phyloP scores from a whole-genome alignment of 2,797 vertebrate genomes.

The Myotis vivesi region DNA sequence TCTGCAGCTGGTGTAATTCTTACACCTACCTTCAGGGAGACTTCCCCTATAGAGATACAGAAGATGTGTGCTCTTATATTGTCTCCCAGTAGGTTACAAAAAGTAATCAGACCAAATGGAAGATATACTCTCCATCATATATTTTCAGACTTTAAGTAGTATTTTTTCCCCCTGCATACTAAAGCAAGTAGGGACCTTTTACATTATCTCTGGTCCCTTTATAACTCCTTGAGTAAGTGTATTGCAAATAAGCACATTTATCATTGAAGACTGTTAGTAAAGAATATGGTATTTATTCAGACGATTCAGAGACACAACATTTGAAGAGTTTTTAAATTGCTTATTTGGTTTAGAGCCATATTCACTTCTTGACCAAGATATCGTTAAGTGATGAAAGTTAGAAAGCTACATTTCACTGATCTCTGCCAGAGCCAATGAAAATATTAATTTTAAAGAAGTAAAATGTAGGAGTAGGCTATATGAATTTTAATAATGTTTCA shows the following conservation, averaged over 20 bases:
- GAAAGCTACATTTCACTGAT: constrained; percentile 67
- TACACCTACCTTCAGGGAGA: constrained; percentile 14
- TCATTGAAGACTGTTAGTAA: constrained; percentile 64
- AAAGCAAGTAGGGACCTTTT: constrained; percentile 56
- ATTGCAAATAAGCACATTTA: constrained; percentile 68
- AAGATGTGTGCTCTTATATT: constrained; percentile 65
- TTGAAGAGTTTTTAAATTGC: constrained; percentile 73
- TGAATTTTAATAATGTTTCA: constrained; percentile 70
- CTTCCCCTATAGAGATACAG: background rate
- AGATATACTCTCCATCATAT: constrained; percentile 62
- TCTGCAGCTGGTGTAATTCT: constrained; percentile 55
- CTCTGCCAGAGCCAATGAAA: constrained; percentile 52
- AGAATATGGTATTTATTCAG: constrained; percentile 65
- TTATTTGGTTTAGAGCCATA: constrained; percentile 66
- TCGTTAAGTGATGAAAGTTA: constrained; percentile 47
- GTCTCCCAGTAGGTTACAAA: constrained; percentile 70
- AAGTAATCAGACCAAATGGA: constrained; percentile 71
- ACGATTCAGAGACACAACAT: background rate
- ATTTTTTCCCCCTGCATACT: constrained; percentile 48
- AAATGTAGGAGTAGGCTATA: constrained; percentile 38
- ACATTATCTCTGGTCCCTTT: constrained; percentile 63
- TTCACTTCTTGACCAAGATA: constrained; percentile 23
- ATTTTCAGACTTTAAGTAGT: constrained; percentile 59
- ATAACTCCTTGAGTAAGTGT: constrained; percentile 43
- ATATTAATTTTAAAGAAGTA: constrained; percentile 67